Percentiles rank a stretch among this genome's conserved stretches.
These are phyloP conservation scores for Smittia sp. DNA, from an alignment of 2,888 invertebrate genomes.

Conservation along the genomic window DNA sequence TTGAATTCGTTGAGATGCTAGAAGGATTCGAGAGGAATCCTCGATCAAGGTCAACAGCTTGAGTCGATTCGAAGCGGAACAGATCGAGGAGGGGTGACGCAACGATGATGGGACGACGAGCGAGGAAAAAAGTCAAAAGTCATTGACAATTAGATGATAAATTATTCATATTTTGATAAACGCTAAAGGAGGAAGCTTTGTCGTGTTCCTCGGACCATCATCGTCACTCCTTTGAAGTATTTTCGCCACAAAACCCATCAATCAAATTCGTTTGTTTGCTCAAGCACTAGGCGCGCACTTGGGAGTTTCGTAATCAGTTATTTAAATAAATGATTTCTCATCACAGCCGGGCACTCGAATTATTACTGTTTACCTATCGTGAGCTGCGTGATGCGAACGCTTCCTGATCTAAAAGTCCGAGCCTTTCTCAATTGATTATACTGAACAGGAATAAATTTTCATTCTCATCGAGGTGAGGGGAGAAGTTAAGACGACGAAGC, in stretches of 20 bases:
- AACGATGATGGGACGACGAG: neutral
- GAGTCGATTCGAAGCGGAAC: neutral
- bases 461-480: neutral
- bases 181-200: slow-evolving; percentile 10
- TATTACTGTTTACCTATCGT: slow-evolving; percentile 3
- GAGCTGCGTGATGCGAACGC: neutral
- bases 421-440: neutral
- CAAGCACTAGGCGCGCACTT: slow-evolving; percentile 29
- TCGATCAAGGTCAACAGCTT: slow-evolving; percentile 15
- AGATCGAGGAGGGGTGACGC: slow-evolving; percentile 11
- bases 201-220: neutral
- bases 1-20: neutral
- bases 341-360: neutral
- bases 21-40: neutral
- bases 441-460: neutral
- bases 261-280: slow-evolving; percentile 29
- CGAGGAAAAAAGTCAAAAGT: slow-evolving; percentile 1
- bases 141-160: slow-evolving; percentile 26
- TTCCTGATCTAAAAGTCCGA: neutral
- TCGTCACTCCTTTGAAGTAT: slow-evolving; percentile 22
- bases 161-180: slow-evolving; percentile 31
- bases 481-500: slow-evolving; percentile 20
- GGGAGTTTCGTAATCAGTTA: slow-evolving; percentile 33
- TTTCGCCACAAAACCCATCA: slow-evolving; percentile 28
- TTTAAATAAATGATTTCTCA: slow-evolving; percentile 41